These are phyloP conservation scores for Pammene fasciana DNA, from an alignment of 2,888 invertebrate genomes.

Conservation along the genomic window DNA sequence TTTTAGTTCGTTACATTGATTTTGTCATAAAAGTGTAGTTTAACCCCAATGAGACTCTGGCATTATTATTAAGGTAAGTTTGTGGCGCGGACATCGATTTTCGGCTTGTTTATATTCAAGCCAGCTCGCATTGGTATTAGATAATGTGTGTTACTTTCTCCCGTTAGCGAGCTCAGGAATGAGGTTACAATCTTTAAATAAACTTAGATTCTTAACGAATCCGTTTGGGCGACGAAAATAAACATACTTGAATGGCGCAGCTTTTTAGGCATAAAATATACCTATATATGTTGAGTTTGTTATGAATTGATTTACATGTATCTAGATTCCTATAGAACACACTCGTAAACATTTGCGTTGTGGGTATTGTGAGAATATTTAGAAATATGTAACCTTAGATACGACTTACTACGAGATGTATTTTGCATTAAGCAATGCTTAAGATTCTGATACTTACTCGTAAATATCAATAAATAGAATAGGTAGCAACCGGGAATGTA, in stretches of 20 bases:
- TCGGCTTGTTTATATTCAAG: conserved; percentile 46
- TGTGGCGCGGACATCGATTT: conserved; percentile 51
- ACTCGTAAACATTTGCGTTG: background rate
- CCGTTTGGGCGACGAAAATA: conserved; percentile 52
- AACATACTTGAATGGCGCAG: conserved; percentile 26
- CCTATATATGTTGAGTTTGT: conserved; percentile 12
- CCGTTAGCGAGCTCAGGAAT: conserved; percentile 63
- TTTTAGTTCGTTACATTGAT: conserved; percentile 48
- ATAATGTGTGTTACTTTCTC: conserved; percentile 63
- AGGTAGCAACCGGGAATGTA: no score
- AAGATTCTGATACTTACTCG: no score
- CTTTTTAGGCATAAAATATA: conserved; percentile 2
- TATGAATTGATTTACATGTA: conserved; percentile 27
- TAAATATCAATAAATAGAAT: no score
- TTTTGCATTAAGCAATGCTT: no score
- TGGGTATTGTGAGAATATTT: no score
- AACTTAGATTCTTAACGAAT: conserved; percentile 65
- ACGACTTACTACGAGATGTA: no score
- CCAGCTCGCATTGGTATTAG: conserved; percentile 34
- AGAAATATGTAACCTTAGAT: no score
- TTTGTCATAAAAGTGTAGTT: conserved; percentile 58
- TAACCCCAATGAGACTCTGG: conserved; percentile 48
- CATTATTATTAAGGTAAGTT: conserved; percentile 67
- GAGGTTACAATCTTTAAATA: conserved; percentile 74
- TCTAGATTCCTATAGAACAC: background rate